Conservation (phyloP, 1,140 invertebrate genomes). For the Aphidius ervi region DNA sequence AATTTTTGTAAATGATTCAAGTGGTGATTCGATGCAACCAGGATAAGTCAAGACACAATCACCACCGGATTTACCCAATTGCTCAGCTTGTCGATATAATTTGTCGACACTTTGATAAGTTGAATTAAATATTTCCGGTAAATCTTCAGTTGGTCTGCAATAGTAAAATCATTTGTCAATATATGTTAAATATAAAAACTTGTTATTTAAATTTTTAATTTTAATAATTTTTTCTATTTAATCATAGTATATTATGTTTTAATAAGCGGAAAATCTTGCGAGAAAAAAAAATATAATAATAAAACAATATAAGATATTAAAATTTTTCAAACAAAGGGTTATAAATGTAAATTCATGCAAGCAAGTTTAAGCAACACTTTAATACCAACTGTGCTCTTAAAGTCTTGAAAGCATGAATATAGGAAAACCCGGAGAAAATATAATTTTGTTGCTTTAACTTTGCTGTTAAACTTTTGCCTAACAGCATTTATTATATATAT, state of each 20-base stretch:
- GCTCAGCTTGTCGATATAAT: slow-evolving; percentile 47
- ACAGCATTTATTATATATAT: slow-evolving; percentile 10
- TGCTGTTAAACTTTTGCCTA: slow-evolving; percentile 13
- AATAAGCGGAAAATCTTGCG: background rate
- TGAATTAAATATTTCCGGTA: slow-evolving; percentile 34
- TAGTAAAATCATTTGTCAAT: slow-evolving; percentile 22
- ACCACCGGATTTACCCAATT: slow-evolving; percentile 40
- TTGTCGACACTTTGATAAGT: slow-evolving; percentile 36
- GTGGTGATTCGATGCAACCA: slow-evolving; percentile 42
- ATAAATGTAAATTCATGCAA: slow-evolving; percentile 10
- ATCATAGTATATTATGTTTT: background rate
- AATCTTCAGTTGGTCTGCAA: slow-evolving; percentile 48
- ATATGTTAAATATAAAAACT: background rate
- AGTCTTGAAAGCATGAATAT: slow-evolving; percentile 3
- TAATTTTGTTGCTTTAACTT: slow-evolving; percentile 8
- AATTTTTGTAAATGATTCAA: slow-evolving; percentile 47
- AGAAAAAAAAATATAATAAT: background rate
- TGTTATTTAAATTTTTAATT: background rate
- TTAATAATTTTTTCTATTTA: background rate
- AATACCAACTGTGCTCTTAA: slow-evolving; percentile 11
- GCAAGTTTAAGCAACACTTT: slow-evolving; percentile 5
- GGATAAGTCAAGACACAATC: slow-evolving; percentile 43
- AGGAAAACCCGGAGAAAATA: background rate
- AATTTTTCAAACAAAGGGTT: background rate
- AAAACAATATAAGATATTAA: background rate